Conservation (phyloP, 2,797 vertebrate species). For the Manis crassicaudata region DNA sequence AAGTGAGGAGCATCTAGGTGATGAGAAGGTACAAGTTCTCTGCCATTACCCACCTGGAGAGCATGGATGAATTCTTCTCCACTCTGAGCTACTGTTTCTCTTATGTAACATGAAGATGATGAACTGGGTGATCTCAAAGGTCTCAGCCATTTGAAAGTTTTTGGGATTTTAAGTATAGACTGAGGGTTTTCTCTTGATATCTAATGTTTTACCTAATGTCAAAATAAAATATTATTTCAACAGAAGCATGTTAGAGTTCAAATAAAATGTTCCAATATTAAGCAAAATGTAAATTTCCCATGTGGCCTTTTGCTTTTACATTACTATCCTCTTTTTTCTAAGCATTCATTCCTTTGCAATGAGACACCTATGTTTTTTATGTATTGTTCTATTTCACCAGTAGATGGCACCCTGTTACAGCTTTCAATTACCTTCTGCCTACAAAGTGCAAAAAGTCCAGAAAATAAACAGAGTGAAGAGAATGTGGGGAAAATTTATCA, state of each 20-base stretch:
- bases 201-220: background rate
- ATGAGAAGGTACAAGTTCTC: background rate
- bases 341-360: background rate
- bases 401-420: slow-evolving; percentile 73
- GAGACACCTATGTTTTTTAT: background rate
- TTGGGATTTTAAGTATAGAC: background rate
- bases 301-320: background rate
- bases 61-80: background rate
- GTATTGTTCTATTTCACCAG: slow-evolving; percentile 56
- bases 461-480: slow-evolving; percentile 20
- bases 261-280: background rate
- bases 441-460: background rate
- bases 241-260: background rate
- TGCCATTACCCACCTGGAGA: too few relatives aligned
- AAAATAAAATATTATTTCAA: slow-evolving; percentile 33
- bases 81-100: background rate
- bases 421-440: slow-evolving; percentile 51
- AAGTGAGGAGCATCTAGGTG: background rate
- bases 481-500: background rate
- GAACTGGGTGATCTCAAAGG: background rate
- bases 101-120: background rate
- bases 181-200: background rate
- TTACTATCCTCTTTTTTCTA: background rate
- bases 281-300: background rate
- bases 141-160: background rate